Evolutionary conservation across 2,113 vertebrate genomes (phyloP).

Genomic region (Picathartes gymnocephalus): DNA sequence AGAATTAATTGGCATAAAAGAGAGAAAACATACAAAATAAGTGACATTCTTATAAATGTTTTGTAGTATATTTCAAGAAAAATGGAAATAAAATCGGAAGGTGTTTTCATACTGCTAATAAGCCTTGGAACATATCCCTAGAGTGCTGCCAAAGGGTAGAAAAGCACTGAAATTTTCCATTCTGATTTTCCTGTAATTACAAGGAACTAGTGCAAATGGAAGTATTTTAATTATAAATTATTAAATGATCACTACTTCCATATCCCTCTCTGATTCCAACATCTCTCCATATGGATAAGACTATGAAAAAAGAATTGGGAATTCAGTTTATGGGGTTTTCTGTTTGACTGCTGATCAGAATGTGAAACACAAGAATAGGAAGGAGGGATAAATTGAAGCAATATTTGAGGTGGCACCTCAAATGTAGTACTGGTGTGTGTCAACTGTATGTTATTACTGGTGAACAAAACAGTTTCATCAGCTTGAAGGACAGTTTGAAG

Average conservation of each 20-base stretch:
- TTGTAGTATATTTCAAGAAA: not conserved
- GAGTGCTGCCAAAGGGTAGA: not conserved
- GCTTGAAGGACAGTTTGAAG: not conserved
- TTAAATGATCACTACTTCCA: not conserved
- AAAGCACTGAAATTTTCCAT: not conserved
- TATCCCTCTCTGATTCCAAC: not conserved
- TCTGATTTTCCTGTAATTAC: not conserved
- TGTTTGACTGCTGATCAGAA: not conserved
- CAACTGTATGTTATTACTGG: accelerated
- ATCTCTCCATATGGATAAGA: not conserved
- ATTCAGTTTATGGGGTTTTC: not conserved
- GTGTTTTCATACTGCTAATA: not conserved
- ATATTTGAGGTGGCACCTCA: not conserved
- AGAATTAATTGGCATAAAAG: not conserved
- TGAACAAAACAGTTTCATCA: not conserved
- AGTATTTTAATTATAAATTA: no score
- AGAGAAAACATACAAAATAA: not conserved
- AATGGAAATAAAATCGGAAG: not conserved
- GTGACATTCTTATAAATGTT: not conserved
- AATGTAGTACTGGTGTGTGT: no score
- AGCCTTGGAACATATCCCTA: accelerated
- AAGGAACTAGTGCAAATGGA: no score
- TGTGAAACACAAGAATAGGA: not conserved
- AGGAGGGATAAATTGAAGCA: not conserved
- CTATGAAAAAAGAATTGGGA: not conserved